Evolutionary conservation across 2,113 vertebrate species (phyloP).

Genomic region (Solea senegalensis): DNA sequence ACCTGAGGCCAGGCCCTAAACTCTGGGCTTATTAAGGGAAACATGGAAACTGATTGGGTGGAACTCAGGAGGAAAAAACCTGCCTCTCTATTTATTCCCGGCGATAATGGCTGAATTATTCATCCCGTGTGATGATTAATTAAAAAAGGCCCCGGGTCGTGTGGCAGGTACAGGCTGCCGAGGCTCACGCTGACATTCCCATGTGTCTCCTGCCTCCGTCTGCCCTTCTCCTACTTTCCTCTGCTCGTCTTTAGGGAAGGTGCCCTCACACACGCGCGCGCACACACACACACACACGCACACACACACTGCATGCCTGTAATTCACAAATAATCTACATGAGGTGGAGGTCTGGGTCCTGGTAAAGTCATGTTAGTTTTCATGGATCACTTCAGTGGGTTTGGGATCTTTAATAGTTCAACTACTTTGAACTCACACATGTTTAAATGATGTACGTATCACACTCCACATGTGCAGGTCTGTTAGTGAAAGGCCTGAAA

Average conservation of each 20-base stretch:
- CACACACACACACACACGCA: not conserved
- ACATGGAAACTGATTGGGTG: slow-evolving; percentile 62
- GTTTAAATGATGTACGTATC: too few species aligned
- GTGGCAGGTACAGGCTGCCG: slow-evolving; percentile 80
- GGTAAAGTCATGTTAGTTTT: slow-evolving; percentile 13
- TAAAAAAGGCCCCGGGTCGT: slow-evolving; percentile 81
- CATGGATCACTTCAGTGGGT: not conserved
- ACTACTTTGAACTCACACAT: not conserved
- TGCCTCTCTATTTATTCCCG: slow-evolving; percentile 73
- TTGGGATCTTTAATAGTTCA: not conserved
- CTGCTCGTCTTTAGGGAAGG: slow-evolving; percentile 50
- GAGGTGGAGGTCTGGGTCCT: slow-evolving; percentile 37
- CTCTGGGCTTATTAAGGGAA: slow-evolving; percentile 68
- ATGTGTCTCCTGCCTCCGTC: slow-evolving; percentile 60
- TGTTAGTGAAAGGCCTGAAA: too few species aligned
- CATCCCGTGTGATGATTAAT: slow-evolving; percentile 84
- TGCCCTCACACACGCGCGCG: slow-evolving; percentile 40
- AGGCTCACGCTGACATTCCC: slow-evolving; percentile 77
- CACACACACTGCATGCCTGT: slow-evolving; percentile 34
- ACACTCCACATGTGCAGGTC: too few species aligned
- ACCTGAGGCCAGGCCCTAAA: slow-evolving; percentile 44
- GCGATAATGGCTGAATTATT: slow-evolving; percentile 84
- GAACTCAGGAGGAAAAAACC: slow-evolving; percentile 66
- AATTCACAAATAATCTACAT: slow-evolving; percentile 41
- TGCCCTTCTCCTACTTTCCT: slow-evolving; percentile 48